phyloP scores from a whole-genome alignment of 92 coral and sea anemone species.

The Phenganax subtilis region DNA sequence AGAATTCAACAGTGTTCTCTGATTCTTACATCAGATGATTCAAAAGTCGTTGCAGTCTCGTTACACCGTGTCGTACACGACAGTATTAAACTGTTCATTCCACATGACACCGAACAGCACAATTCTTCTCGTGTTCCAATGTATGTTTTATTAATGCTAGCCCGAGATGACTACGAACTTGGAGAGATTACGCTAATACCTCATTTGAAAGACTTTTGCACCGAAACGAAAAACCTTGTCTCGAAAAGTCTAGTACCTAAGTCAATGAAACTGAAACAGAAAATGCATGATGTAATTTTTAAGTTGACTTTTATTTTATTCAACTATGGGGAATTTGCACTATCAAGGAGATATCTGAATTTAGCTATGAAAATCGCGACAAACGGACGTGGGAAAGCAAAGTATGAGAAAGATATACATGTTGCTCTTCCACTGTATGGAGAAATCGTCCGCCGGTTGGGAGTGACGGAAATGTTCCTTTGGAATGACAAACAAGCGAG shows the following conservation, averaged over 20 bases:
- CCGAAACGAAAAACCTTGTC: background rate
- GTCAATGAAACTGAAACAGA: background rate
- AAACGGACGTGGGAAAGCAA: background rate
- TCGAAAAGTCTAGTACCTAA: background rate
- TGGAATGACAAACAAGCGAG: constrained; percentile 24
- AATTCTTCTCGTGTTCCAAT: background rate
- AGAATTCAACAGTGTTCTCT: constrained; percentile 40
- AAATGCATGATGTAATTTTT: background rate
- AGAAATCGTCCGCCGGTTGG: background rate
- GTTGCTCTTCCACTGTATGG: constrained; percentile 11
- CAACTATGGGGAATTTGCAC: background rate
- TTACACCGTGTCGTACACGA: constrained; percentile 27
- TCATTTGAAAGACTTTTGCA: constrained; percentile 18
- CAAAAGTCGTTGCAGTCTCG: constrained; percentile 1
- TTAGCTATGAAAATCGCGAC: constrained; percentile 3
- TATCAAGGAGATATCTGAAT: background rate
- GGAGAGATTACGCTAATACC: constrained; percentile 19
- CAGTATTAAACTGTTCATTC: background rate
- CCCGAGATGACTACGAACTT: background rate
- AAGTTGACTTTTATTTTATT: background rate
- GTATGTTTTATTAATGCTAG: background rate
- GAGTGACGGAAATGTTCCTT: background rate
- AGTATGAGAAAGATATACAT: background rate
- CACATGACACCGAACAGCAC: background rate
- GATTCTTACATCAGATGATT: constrained; percentile 32